These are phyloP conservation scores for Calidris pygmaea DNA, from an alignment of 2,113 vertebrate genomes.

Conservation along the genomic window DNA sequence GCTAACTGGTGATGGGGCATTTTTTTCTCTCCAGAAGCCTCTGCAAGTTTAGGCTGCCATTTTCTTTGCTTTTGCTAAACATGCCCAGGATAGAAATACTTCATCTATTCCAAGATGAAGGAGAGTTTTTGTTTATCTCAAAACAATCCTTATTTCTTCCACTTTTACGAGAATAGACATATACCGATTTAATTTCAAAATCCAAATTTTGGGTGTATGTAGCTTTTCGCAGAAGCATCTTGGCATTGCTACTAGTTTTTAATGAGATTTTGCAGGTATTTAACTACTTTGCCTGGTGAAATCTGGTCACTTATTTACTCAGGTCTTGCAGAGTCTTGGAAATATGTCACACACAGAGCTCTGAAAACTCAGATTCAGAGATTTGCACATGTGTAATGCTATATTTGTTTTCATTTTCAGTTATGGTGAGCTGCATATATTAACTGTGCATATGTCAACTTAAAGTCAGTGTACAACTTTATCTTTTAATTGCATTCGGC, in stretches of 20 bases:
- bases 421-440: neutral
- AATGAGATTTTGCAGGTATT: neutral
- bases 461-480: neutral
- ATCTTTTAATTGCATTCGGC: neutral
- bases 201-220: neutral
- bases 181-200: neutral
- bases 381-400: neutral
- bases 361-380: neutral
- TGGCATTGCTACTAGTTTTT: neutral
- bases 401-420: neutral
- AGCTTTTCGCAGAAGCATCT: neutral
- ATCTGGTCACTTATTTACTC: neutral
- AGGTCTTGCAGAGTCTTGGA: neutral
- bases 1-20: neutral
- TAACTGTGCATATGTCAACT: neutral
- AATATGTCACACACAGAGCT: neutral
- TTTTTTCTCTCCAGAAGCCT: neutral
- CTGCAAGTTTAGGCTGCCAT: neutral
- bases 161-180: neutral
- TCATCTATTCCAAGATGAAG: neutral
- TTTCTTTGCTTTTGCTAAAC: neutral
- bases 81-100: neutral
- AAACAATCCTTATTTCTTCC: neutral
- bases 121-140: neutral
- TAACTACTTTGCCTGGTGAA: neutral